Base-by-base conservation (phyloP, 2,797 vertebrate genomes). In the Sus cebifrons region DNA sequence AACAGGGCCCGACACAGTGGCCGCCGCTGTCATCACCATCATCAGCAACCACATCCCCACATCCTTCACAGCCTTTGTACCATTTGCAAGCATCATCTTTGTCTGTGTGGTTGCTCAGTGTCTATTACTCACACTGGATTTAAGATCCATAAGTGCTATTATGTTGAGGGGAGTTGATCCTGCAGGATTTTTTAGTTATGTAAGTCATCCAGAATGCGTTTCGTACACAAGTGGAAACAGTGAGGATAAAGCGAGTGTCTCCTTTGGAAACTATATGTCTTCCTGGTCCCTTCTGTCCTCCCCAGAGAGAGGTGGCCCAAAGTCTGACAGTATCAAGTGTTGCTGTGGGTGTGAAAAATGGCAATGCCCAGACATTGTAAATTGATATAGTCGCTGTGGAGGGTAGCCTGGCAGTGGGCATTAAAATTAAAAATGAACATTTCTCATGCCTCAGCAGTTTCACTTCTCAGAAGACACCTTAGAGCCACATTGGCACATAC, bases 391-490 rank as follows among this genome's bases (percentile, higher is more conserved):
- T 65, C 60, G 3, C 58, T 6, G 14, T 3, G 2, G 17, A 95
- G 77, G 54, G 67, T 62, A 94, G 85, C 58, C 78, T 88, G 88
- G 83, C 62, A 44, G 65, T 40, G 36, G 74, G 54, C 71, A 36
- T 93, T 89, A 84, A 91, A 81, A 89, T 86, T 29, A 92, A 94
- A 94, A 97, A 58, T 6, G 77, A 85, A 65, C 62, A 60, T 91
- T 91, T 95, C 92, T 93, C 74, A 49, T 96, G 95, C 96, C 64
- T 71, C 75, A 96, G 97, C 64, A 49, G 71, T 78, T 94, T 92
- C 44, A 4, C 58, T 89, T 94, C 89, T 84, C 78, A 29, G 93
- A 79, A 86, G 79, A 86, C 2, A 17, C 52, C 54, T 52, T 21
- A 88, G 40, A 86, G 78, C 49, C n/a, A 20, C 16, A 4, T 9